These are phyloP conservation scores for Bradynema listronoti DNA, from an alignment of 1,140 invertebrate species.

Conservation along the genomic window DNA sequence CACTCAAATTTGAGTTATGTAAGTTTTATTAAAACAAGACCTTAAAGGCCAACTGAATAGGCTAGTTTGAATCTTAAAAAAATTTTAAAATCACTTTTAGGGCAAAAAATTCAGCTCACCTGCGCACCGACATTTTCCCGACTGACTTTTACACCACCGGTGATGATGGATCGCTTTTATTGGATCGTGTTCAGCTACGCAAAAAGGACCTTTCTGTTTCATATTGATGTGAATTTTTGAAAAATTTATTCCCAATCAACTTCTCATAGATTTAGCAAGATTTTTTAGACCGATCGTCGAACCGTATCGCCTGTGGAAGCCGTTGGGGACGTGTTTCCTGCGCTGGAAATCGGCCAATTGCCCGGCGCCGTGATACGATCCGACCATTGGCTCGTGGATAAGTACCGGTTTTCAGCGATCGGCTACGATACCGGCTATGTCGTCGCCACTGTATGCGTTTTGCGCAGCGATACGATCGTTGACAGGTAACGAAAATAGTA, in stretches of 20 bases:
- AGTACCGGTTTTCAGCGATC: constrained; percentile 36
- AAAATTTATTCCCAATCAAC: too few species aligned
- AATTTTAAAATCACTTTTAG: constrained; percentile 26
- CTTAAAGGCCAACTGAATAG: constrained; percentile 13
- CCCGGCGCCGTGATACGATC: constrained; percentile 32
- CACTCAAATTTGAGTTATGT: constrained; percentile 33
- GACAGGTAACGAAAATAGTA: constrained; percentile 24
- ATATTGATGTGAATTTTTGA: constrained; percentile 26
- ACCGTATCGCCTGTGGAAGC: constrained; percentile 11
- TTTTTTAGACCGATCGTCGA: constrained; percentile 14
- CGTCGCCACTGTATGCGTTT: constrained; percentile 27
- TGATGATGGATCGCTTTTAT: constrained; percentile 16
- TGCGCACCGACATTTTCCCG: constrained; percentile 32
- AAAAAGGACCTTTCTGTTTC: constrained; percentile 13
- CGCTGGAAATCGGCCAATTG: constrained; percentile 30
- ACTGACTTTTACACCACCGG: constrained; percentile 30
- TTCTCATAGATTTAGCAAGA: background rate
- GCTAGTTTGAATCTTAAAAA: constrained; percentile 3
- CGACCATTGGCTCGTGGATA: constrained; percentile 20
- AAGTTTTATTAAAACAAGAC: too few species aligned
- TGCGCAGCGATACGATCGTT: constrained; percentile 13
- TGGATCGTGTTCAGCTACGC: constrained; percentile 40
- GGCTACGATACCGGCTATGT: constrained; percentile 44
- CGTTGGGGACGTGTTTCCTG: constrained; percentile 36
- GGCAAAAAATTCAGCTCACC: constrained; percentile 28